Evolutionary conservation across 2,888 invertebrate species (phyloP).

Genomic region (Agrilus cyanescens): DNA sequence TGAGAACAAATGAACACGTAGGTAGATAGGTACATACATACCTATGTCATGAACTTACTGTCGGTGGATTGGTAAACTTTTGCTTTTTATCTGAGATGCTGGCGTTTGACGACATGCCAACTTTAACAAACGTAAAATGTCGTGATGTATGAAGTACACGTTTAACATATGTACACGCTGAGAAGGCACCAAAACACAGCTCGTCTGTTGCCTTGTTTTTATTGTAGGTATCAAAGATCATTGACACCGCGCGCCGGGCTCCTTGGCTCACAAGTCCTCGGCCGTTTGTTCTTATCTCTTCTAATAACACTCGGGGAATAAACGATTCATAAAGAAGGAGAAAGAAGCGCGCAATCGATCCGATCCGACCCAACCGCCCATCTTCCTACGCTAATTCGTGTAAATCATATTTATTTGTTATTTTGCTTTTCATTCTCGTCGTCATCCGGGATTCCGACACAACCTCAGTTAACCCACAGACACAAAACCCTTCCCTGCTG

Average conservation of each 20-base stretch:
- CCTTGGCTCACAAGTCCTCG: no score
- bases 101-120: no score
- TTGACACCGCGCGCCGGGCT: slow-evolving; percentile 27
- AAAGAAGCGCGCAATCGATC: slow-evolving; percentile 5
- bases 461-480: slow-evolving; percentile 24
- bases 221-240: slow-evolving; percentile 25
- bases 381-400: no score
- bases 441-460: slow-evolving; percentile 10
- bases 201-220: slow-evolving; percentile 16
- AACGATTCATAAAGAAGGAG: neutral
- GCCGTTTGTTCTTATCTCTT: no score
- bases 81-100: no score
- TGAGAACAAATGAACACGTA: no score
- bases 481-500: slow-evolving; percentile 18
- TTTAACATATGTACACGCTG: slow-evolving; percentile 18
- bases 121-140: neutral
- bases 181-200: slow-evolving; percentile 25
- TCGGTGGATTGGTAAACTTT: no score
- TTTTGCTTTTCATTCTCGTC: slow-evolving; percentile 1
- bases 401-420: no score
- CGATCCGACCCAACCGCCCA: no score
- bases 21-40: no score
- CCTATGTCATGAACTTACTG: no score
- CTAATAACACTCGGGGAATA: no score
- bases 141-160: slow-evolving; percentile 1